Evolutionary conservation across 2,797 vertebrate species (phyloP), one percentile per base, ranked within the genome.

Genomic region (Orientallactaga sibirica): DNA sequence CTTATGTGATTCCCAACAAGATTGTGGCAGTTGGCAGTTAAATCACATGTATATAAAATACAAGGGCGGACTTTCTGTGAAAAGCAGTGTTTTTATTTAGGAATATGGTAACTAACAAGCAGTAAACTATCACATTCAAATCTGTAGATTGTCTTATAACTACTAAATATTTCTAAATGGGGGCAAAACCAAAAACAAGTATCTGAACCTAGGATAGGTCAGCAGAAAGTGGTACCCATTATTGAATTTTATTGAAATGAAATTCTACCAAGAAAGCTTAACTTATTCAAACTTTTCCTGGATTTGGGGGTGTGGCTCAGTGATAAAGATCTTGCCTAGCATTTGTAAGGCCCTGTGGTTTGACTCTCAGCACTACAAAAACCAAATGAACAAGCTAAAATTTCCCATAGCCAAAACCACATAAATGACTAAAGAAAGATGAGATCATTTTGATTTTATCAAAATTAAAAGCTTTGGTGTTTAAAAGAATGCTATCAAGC

Each of bases 101-200:
- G 64, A 93, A 43, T 66, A 64, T 64, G 19, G 25, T 73, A 93
- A 86, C 33, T 76, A 79, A 52, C 7, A 87, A 80, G 25, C 52
- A 84, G 43, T 86, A 82, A 93, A 52, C 15, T 10, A 95, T 92
- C 67, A 94, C 25, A 88, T 90, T 86, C 52, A 94, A 83, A 80
- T 93, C 61, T 86, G 15, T 62, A 86, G 52, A 64, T 86, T 93
- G 76, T 27, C 75, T 92, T 88, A 78, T 91, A 88, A 87, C 43
- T 84, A 66, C 37, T 81, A 75, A 94, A 92, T 41, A 84, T 82
- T 94, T 91, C 22, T 19, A 82, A 93, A 86, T 33, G 74, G 41
- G 55, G 86, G 48, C 22, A 86, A 93, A 78, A 66, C 19, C 70
- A n/a, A 79, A 87, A 73, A 76, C 2, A 92, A 87, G 27, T 74